These are phyloP conservation scores for Origma solitaria DNA, from an alignment of 2,113 vertebrate species.

Conservation along the genomic window DNA sequence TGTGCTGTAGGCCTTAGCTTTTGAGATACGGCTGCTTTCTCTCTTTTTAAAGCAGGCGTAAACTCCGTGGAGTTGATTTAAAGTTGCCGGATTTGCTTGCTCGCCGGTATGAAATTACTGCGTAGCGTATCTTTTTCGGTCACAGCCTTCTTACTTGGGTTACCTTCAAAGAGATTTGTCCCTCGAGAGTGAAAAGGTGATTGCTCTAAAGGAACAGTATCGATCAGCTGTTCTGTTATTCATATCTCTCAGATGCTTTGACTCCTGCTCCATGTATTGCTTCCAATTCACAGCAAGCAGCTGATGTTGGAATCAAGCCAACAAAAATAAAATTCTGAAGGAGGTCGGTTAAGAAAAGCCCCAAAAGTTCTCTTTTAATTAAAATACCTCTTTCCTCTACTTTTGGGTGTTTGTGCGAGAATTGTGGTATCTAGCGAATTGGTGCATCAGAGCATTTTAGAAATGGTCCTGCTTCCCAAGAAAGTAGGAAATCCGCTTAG, in stretches of 20 bases:
- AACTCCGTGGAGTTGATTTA: not conserved
- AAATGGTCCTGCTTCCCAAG: not conserved
- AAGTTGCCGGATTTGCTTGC: not conserved
- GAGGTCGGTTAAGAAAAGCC: not conserved
- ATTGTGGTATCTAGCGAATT: not conserved
- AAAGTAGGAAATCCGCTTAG: not conserved
- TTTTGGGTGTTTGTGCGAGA: rapidly evolving
- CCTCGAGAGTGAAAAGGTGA: not conserved
- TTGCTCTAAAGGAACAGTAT: not conserved
- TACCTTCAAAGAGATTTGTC: not conserved
- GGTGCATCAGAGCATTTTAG: not conserved
- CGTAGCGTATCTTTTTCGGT: not conserved
- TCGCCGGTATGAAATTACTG: not conserved
- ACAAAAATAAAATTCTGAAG: constrained; percentile 7
- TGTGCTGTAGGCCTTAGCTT: not conserved
- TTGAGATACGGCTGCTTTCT: not conserved
- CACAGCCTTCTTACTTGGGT: not conserved
- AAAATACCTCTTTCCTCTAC: not conserved
- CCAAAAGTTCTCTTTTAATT: not conserved
- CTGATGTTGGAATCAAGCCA: constrained; percentile 51
- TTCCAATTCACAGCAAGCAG: constrained; percentile 46
- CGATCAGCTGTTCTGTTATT: not conserved
- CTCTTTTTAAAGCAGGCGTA: not conserved
- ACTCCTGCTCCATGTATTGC: not conserved
- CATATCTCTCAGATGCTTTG: not conserved